Conservation (phyloP, 92 coral and sea anemone species). For the Zoanthus sansibaricus region DNA sequence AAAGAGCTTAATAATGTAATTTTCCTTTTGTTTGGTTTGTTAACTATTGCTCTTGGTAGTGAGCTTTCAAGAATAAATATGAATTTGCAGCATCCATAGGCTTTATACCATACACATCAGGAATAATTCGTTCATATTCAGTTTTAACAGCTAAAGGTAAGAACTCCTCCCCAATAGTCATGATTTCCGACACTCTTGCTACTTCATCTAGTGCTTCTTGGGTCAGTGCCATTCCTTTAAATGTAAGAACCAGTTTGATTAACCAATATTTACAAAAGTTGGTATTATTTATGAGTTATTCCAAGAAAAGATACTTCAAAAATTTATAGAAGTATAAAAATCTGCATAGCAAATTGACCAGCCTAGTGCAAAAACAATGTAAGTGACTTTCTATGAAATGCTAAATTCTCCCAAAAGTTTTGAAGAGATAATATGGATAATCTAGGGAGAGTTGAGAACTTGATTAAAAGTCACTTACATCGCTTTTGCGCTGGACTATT, state of each 20-base stretch:
- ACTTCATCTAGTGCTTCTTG: conserved; percentile 12
- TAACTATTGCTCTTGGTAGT: conserved; percentile 23
- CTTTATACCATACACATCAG: conserved; percentile 55
- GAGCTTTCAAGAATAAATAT: conserved; percentile 64
- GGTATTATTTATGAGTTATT: neutral
- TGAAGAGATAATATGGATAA: too few relatives aligned
- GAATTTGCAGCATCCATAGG: conserved; percentile 69
- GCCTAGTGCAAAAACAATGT: too few relatives aligned
- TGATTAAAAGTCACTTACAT: too few relatives aligned
- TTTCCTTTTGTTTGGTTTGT: too few relatives aligned
- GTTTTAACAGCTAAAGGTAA: conserved; percentile 55
- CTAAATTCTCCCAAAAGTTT: too few relatives aligned
- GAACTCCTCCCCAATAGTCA: conserved; percentile 53
- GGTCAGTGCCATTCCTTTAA: neutral
- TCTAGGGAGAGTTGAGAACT: too few relatives aligned
- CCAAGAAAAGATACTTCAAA: too few relatives aligned
- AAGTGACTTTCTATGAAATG: too few relatives aligned
- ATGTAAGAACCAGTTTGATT: neutral
- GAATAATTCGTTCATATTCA: conserved; percentile 65
- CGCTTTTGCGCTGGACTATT: too few relatives aligned
- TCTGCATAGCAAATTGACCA: too few relatives aligned
- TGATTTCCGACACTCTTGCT: conserved; percentile 58
- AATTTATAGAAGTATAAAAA: neutral
- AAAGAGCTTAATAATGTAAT: too few relatives aligned
- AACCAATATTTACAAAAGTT: neutral